A percentile compares a stretch with the other conserved stretches of the same genome.
Evolutionary conservation across 2,797 vertebrate species (phyloP).

Genomic region (Cynopterus sphinx): DNA sequence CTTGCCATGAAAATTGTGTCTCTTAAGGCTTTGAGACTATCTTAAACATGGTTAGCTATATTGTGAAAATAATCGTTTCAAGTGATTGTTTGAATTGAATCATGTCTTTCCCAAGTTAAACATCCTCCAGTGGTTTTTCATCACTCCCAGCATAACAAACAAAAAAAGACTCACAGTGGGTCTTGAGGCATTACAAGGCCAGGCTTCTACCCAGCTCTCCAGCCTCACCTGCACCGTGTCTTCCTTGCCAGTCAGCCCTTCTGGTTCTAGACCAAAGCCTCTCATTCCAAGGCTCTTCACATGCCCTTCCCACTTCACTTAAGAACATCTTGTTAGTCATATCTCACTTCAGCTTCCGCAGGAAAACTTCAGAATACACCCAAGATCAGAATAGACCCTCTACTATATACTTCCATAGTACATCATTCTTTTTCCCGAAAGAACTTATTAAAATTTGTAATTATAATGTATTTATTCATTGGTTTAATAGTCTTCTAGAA

Average conservation of each 20-base stretch:
- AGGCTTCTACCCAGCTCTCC: too few species aligned
- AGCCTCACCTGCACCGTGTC: rapidly evolving
- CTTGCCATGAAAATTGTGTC: not conserved
- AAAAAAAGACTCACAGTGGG: not conserved
- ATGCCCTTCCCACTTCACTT: too few species aligned
- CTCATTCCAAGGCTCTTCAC: rapidly evolving
- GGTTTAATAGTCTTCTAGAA: not conserved
- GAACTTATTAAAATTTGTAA: not conserved
- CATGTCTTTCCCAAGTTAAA: not conserved
- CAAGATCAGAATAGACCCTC: not conserved
- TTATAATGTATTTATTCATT: not conserved
- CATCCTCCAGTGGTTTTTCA: not conserved
- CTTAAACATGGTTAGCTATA: not conserved
- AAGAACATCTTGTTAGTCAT: not conserved
- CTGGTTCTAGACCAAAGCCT: rapidly evolving
- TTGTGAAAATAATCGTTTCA: not conserved
- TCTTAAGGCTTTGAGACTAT: not conserved
- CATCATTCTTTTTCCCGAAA: not conserved
- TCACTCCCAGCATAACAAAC: not conserved
- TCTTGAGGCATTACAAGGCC: not conserved
- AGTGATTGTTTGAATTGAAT: not conserved
- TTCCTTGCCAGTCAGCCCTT: too few species aligned
- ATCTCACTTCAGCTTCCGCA: too few species aligned
- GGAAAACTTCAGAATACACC: not conserved
- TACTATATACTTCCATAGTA: not conserved